Conservation (phyloP, 2,888 invertebrate species). For the Criorhina ranunculi region DNA sequence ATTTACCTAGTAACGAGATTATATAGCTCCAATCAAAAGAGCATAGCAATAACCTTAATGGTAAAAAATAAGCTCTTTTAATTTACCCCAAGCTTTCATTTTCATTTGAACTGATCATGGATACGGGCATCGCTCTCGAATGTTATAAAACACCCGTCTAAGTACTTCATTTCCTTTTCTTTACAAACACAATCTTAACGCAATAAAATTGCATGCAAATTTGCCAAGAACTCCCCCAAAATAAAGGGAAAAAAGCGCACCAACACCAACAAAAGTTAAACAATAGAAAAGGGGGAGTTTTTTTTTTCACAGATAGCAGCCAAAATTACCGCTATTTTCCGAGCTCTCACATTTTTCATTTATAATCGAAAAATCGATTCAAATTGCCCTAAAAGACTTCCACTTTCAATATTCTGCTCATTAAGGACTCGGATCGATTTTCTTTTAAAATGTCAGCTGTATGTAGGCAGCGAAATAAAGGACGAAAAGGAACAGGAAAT, state of each 20-base stretch:
- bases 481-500: conserved; percentile 17
- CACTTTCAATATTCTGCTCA: neutral
- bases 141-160: neutral
- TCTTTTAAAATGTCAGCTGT: conserved; percentile 20
- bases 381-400: neutral
- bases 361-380: conserved; percentile 34
- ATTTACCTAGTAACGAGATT: too few relatives aligned
- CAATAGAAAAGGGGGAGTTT: neutral
- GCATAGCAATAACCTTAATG: too few relatives aligned
- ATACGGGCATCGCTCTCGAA: neutral
- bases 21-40: too few relatives aligned
- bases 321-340: conserved; percentile 5
- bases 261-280: neutral
- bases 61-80: too few relatives aligned
- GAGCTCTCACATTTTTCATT: neutral
- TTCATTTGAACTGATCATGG: too few relatives aligned
- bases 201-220: neutral
- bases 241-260: too few relatives aligned
- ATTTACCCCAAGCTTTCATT: too few relatives aligned
- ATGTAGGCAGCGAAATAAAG: neutral
- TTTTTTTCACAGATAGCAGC: neutral
- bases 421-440: conserved; percentile 15
- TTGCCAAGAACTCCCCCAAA: conserved; percentile 16
- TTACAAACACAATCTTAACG: neutral
- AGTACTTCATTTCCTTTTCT: neutral